Conservation (phyloP, 2,797 vertebrate genomes). For the Sarcophilus harrisii region DNA sequence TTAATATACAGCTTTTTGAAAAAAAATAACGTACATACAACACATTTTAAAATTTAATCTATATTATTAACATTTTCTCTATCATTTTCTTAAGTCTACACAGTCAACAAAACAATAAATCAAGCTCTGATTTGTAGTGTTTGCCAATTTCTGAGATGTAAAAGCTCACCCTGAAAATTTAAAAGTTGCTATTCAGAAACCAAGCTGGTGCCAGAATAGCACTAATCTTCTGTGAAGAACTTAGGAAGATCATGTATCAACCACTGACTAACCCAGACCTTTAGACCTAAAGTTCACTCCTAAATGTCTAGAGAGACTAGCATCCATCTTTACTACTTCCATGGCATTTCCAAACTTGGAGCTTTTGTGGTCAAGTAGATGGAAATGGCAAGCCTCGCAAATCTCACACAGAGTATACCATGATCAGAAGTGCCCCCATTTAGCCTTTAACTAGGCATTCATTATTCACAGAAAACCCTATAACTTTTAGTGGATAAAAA, state of each 20-base stretch:
- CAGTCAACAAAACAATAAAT: background rate
- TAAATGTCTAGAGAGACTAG: background rate
- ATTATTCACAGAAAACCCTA: background rate
- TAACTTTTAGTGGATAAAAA: background rate
- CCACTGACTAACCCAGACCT: background rate
- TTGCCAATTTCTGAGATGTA: background rate
- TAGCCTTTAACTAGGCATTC: background rate
- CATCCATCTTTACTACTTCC: conserved; percentile 1
- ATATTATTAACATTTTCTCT: background rate
- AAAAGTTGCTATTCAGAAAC: background rate
- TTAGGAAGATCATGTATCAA: conserved; percentile 20
- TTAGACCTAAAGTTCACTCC: conserved; percentile 27
- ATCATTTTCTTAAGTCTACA: background rate
- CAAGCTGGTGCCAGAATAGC: background rate
- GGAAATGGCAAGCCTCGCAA: background rate
- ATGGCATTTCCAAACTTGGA: background rate
- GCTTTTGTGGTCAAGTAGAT: background rate
- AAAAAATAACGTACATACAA: background rate
- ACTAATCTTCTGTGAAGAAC: conserved; percentile 25
- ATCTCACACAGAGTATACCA: background rate
- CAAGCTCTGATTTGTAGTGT: background rate
- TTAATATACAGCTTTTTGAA: background rate
- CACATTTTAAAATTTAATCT: background rate
- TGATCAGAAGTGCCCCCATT: background rate
- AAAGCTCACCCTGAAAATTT: background rate